Evolutionary conservation across 2,113 vertebrate genomes (phyloP), one percentile per base, ranked within the genome.

Genomic region (Poeciliopsis occidentalis): DNA sequence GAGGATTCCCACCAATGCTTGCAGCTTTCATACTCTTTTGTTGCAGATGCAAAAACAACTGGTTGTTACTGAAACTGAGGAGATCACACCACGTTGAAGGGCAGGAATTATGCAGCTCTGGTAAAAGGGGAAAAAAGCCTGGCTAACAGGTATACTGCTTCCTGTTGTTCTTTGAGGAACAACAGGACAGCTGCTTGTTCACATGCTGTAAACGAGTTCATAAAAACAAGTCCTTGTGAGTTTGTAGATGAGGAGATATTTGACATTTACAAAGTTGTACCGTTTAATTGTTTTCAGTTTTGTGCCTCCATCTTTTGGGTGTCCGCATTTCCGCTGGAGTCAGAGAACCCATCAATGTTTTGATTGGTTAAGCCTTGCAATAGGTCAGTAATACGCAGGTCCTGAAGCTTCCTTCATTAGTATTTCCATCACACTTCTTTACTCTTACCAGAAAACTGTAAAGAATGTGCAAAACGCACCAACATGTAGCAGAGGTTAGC

Each of bases 401-500:
- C 51, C 51, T 19, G 5, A 57, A n/a, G 51, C 22, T 57, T 57
- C 8, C 19, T 11, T 57, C 44, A n/a, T 57, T 57, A n/a, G 8
- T 57, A 24, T 57, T n/a, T n/a, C 22, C 10, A 22, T 24, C 8
- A 57, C 51, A 11, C 8, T 2, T 57, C 19, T 57, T 8, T n/a
- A 57, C 51, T 24, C 51, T 57, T 57, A 57, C 8, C 51, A 57
- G 17, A 57, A 57, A 57, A n/a, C 10, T 57, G 51, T 57, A n/a
- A 57, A 24, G 51, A 57, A 57, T 60, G 27, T 8, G 27, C n/a
- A 70, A 70, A 67, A 79, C 4, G 13, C 67, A 60, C 60, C 64
- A 62, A 54, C 24, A 22, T 37, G 11, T 3, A 44, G 63, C 8
- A 15, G 12, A 3, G 26, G 24, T 34, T 39, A 51, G 60, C 47